phyloP scores from a whole-genome alignment of 1,140 invertebrate species.

The Chrysoperla carnea region DNA sequence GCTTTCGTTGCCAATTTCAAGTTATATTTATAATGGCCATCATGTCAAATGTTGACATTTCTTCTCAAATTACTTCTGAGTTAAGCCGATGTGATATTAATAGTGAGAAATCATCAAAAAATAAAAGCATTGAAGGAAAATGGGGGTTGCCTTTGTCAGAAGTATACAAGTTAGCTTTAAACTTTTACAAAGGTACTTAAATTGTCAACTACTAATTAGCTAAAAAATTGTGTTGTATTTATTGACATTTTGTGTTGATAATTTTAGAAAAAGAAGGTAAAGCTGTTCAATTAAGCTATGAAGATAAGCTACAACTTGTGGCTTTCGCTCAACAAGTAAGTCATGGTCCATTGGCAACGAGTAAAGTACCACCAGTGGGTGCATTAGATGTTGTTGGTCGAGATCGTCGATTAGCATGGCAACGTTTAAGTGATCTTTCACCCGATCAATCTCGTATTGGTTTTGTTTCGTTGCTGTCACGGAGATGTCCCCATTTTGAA shows the following conservation, averaged over 20 bases:
- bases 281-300: conserved; percentile 83
- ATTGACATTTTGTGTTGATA: conserved; percentile 2
- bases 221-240: neutral
- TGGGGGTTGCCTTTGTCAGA: conserved; percentile 23
- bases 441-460: conserved; percentile 76
- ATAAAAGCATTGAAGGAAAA: neutral
- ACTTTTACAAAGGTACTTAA: conserved; percentile 73
- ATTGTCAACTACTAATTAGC: conserved; percentile 2
- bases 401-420: conserved; percentile 86
- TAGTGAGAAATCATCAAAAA: neutral
- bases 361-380: conserved; percentile 65
- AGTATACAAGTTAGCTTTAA: conserved; percentile 69
- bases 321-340: conserved; percentile 83
- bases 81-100: neutral
- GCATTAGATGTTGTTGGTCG: conserved; percentile 89
- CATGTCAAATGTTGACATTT: neutral
- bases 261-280: conserved; percentile 90
- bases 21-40: neutral
- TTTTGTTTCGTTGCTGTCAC: conserved; percentile 77
- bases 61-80: neutral
- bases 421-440: conserved; percentile 69
- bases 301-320: conserved; percentile 80
- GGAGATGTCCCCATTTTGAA: conserved; percentile 73
- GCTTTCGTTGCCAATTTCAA: neutral
- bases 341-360: conserved; percentile 64